Conservation (phyloP, 2,113 vertebrate genomes). For the Chloroceryle aenea region DNA sequence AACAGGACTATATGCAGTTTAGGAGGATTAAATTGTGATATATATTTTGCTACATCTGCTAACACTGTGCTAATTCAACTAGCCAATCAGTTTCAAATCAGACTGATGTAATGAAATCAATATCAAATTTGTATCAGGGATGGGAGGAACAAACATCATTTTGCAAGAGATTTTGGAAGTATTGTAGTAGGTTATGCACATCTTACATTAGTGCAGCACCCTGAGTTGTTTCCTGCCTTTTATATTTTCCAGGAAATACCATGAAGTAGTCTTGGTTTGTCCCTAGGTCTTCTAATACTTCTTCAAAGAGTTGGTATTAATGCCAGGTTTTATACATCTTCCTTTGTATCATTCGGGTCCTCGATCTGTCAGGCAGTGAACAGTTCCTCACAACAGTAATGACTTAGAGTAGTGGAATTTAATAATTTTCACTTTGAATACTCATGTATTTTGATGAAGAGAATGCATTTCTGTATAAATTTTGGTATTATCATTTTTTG, state of each 20-base stretch:
- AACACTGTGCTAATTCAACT: neutral
- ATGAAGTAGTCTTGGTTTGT: neutral
- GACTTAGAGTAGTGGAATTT: neutral
- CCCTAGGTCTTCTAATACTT: neutral
- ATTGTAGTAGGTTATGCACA: neutral
- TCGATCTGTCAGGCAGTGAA: neutral
- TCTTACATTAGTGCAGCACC: neutral
- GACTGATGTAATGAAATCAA: neutral
- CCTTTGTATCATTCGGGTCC: neutral
- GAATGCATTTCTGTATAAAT: neutral
- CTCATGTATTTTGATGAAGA: neutral
- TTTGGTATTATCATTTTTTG: neutral
- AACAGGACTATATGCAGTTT: neutral
- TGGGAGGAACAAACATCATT: neutral
- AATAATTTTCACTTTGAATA: neutral
- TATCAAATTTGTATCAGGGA: neutral
- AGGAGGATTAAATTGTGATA: neutral
- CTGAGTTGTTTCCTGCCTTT: rapidly evolving
- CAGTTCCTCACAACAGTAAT: neutral
- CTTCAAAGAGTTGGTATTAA: neutral
- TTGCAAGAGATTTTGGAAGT: neutral
- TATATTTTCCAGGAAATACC: neutral
- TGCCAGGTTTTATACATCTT: neutral
- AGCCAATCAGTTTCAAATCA: neutral
- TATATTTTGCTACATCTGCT: neutral